Evolutionary conservation across 2,797 vertebrate species (phyloP).

Genomic region (Podarcis lilfordi): DNA sequence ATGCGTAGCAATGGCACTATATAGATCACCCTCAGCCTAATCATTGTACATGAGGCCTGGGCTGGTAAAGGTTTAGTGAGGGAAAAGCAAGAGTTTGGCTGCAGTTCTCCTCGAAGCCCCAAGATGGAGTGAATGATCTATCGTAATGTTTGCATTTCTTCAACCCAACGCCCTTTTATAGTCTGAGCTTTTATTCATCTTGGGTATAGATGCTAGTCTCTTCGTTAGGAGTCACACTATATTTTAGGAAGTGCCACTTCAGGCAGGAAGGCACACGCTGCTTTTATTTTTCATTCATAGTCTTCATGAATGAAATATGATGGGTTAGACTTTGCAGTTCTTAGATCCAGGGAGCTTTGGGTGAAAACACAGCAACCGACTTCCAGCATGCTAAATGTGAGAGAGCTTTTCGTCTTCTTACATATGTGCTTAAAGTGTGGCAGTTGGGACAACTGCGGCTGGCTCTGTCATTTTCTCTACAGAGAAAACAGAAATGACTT

Average conservation of each 20-base stretch:
- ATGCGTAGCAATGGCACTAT: too few relatives aligned
- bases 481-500: not conserved
- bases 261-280: not conserved
- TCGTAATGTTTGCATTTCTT: not conserved
- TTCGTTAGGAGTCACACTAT: not conserved
- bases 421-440: not conserved
- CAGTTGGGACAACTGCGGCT: not conserved
- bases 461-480: not conserved
- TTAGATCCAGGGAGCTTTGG: not conserved
- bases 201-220: not conserved
- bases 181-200: not conserved
- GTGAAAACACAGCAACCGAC: not conserved
- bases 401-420: not conserved
- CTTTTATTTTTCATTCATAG: constrained; percentile 5
- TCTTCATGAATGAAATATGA: not conserved
- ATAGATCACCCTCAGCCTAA: too few relatives aligned
- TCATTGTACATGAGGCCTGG: not conserved
- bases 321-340: not conserved
- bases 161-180: not conserved
- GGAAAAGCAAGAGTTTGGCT: not conserved
- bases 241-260: not conserved
- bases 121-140: constrained; percentile 26
- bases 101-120: not conserved
- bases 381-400: not conserved
- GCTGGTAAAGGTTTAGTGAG: not conserved